Conservation (phyloP, 30 jellyfish, hydroid and myxozoan species). For the Cassiopea xamachana region DNA sequence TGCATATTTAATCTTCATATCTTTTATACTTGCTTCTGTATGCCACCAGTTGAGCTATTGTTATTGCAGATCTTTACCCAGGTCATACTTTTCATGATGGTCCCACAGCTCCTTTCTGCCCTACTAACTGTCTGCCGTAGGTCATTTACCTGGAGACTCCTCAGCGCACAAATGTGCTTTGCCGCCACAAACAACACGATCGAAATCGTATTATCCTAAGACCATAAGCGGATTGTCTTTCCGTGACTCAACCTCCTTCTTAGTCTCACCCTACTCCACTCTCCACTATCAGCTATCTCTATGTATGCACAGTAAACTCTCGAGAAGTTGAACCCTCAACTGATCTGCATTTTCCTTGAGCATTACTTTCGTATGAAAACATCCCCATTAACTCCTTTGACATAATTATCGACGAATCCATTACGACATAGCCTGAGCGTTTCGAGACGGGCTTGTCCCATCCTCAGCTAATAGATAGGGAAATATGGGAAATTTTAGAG, state of each 20-base stretch:
- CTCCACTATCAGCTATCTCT: too few relatives aligned
- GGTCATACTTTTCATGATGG: slow-evolving; percentile 12
- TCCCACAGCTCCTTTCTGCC: background rate
- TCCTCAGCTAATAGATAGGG: too few relatives aligned
- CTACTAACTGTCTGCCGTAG: background rate
- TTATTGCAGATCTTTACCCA: background rate
- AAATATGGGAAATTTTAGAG: too few relatives aligned
- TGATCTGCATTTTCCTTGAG: too few relatives aligned
- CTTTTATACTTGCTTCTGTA: background rate
- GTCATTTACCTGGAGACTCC: slow-evolving; percentile 54
- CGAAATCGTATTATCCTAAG: slow-evolving; percentile 9
- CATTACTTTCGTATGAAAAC: too few relatives aligned
- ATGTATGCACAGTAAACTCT: too few relatives aligned
- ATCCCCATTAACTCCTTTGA: too few relatives aligned
- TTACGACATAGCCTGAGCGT: too few relatives aligned
- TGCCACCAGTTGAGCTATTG: slow-evolving; percentile 14
- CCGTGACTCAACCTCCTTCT: background rate
- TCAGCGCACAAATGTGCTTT: background rate
- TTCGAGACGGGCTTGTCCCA: too few relatives aligned
- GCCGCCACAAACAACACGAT: slow-evolving; percentile 14
- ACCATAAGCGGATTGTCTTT: slow-evolving; percentile 38
- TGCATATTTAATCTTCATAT: background rate
- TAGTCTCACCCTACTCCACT: background rate
- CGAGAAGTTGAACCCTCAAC: too few relatives aligned
- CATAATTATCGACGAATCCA: too few relatives aligned